phyloP scores from a whole-genome alignment of 2,797 vertebrate genomes.

The Neostethus bicornis region DNA sequence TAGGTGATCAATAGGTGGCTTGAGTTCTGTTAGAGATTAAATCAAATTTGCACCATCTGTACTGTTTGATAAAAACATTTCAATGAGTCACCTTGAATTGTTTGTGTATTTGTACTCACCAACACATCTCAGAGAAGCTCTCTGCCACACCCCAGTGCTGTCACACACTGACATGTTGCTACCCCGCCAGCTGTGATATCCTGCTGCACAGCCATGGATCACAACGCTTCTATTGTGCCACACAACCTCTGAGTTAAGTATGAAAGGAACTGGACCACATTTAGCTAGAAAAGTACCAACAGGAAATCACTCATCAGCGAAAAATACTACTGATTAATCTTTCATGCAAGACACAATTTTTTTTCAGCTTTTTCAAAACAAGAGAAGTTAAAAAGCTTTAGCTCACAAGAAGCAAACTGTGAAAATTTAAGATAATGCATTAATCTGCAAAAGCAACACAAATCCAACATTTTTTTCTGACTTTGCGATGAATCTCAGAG shows the following conservation, averaged over 20 bases:
- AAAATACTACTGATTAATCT: background rate
- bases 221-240: conserved; percentile 80
- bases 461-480: background rate
- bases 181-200: conserved; percentile 80
- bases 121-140: conserved; percentile 72
- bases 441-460: background rate
- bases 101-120: conserved; percentile 49
- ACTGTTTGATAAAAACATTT: no score
- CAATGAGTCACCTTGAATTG: background rate
- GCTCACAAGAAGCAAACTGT: background rate
- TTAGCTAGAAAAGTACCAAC: conserved; percentile 63
- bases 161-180: conserved; percentile 80
- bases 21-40: conserved; percentile 63
- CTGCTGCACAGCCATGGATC: conserved; percentile 80
- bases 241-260: conserved; percentile 76
- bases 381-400: background rate
- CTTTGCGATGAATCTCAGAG: background rate
- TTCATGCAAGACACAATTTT: background rate
- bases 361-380: conserved; percentile 2
- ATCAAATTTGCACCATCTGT: background rate
- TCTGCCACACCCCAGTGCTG: conserved; percentile 76
- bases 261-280: conserved; percentile 78
- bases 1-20: conserved; percentile 66
- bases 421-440: background rate
- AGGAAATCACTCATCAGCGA: background rate